phyloP scores from a whole-genome alignment of 2,113 vertebrate genomes.

The Cinclus cinclus region DNA sequence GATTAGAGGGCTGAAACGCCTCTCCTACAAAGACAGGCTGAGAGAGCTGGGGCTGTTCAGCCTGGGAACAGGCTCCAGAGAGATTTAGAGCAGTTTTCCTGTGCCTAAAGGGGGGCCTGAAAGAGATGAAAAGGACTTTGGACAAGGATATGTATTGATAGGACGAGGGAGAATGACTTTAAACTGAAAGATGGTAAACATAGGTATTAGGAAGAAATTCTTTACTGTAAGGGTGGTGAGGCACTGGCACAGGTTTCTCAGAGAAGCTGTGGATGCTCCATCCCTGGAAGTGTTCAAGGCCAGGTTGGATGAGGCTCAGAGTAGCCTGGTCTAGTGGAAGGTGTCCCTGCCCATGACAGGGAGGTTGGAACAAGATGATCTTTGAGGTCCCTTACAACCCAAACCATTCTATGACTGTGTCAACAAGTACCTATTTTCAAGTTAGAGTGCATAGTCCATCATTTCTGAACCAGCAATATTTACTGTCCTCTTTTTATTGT shows the following conservation, averaged over 20 bases:
- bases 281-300: background rate
- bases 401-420: background rate
- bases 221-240: background rate
- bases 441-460: background rate
- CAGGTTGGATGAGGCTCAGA: background rate
- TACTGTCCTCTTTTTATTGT: background rate
- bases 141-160: background rate
- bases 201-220: background rate
- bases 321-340: accelerated
- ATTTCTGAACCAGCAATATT: background rate
- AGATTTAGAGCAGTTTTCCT: background rate
- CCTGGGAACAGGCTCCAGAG: background rate
- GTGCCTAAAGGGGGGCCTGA: background rate
- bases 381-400: background rate
- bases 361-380: background rate
- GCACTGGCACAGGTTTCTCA: background rate
- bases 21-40: background rate
- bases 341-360: background rate
- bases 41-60: background rate
- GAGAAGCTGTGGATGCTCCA: background rate
- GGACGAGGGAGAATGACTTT: background rate
- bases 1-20: background rate
- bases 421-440: background rate
- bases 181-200: background rate
- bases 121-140: background rate